phyloP scores from a whole-genome alignment of 1,140 invertebrate genomes.

The Panulirus ornatus region DNA sequence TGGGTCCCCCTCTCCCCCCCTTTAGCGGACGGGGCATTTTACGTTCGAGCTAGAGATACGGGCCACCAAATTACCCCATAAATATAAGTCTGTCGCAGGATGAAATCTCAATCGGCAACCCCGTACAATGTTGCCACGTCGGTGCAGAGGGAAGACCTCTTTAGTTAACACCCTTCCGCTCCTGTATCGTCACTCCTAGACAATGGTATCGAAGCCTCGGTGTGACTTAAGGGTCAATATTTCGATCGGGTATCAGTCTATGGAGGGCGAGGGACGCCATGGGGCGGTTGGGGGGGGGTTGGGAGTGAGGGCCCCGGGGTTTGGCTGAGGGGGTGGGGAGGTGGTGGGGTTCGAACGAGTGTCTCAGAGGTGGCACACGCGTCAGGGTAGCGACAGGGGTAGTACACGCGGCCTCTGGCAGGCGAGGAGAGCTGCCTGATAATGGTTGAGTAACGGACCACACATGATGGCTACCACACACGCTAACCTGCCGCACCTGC shows the following conservation, averaged over 20 bases:
- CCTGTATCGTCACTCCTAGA: neutral
- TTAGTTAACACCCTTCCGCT: neutral
- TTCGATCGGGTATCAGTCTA: slow-evolving; percentile 13
- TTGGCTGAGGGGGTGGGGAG: neutral
- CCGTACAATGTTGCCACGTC: neutral
- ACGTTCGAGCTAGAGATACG: slow-evolving; percentile 3
- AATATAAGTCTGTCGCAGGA: slow-evolving; percentile 47
- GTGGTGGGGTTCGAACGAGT: neutral
- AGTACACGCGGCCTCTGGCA: neutral
- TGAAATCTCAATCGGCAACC: slow-evolving; percentile 56
- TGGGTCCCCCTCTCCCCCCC: no score
- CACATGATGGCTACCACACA: neutral
- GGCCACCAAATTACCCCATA: slow-evolving; percentile 49
- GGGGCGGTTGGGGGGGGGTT: neutral
- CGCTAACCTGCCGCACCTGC: neutral
- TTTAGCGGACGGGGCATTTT: neutral
- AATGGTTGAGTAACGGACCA: neutral
- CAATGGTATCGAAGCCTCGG: neutral
- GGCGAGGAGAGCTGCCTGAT: neutral
- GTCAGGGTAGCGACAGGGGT: neutral
- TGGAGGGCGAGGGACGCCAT: slow-evolving; percentile 1
- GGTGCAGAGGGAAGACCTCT: neutral
- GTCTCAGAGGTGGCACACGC: neutral
- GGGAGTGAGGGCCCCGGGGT: neutral
- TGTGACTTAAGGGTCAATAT: neutral